Evolutionary conservation across 1,140 invertebrate genomes (phyloP).

Genomic region (Drosophila sp.): DNA sequence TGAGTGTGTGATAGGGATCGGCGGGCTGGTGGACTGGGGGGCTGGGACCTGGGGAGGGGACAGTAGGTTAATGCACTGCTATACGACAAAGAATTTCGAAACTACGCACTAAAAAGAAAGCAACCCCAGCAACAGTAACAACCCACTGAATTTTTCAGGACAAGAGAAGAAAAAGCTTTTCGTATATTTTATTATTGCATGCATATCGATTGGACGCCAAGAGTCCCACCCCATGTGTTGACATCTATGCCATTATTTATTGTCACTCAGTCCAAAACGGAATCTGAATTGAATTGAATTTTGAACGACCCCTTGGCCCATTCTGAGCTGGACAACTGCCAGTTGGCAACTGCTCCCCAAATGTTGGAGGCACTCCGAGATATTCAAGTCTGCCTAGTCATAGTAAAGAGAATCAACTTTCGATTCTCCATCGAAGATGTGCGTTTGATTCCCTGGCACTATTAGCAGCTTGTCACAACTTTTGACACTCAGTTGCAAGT

Average conservation of each 20-base stretch:
- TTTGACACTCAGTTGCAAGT: conserved; percentile 23
- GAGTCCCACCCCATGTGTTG: conserved; percentile 18
- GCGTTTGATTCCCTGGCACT: background rate
- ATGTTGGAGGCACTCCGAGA: background rate
- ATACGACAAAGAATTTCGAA: conserved; percentile 34
- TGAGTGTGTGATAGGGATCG: conserved; percentile 18
- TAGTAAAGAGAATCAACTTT: too few relatives aligned
- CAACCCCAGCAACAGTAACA: conserved; percentile 4
- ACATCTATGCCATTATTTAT: conserved; percentile 52
- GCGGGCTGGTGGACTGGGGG: too few relatives aligned
- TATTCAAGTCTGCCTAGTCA: conserved; percentile 18
- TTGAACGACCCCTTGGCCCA: background rate
- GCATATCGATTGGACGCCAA: conserved; percentile 40
- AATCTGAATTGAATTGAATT: conserved; percentile 42
- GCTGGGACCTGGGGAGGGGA: conserved; percentile 1
- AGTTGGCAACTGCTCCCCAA: conserved; percentile 21
- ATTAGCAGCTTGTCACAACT: conserved; percentile 34
- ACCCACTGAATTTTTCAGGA: conserved; percentile 34
- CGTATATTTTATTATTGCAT: conserved; percentile 49
- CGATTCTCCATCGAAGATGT: conserved; percentile 5
- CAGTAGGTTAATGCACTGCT: conserved; percentile 49
- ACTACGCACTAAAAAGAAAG: conserved; percentile 19
- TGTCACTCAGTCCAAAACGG: conserved; percentile 38
- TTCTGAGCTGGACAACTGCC: conserved; percentile 19
- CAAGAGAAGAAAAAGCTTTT: conserved; percentile 39